Evolutionary conservation across 2,888 invertebrate genomes (phyloP).

Genomic region (Phalera bucephala): DNA sequence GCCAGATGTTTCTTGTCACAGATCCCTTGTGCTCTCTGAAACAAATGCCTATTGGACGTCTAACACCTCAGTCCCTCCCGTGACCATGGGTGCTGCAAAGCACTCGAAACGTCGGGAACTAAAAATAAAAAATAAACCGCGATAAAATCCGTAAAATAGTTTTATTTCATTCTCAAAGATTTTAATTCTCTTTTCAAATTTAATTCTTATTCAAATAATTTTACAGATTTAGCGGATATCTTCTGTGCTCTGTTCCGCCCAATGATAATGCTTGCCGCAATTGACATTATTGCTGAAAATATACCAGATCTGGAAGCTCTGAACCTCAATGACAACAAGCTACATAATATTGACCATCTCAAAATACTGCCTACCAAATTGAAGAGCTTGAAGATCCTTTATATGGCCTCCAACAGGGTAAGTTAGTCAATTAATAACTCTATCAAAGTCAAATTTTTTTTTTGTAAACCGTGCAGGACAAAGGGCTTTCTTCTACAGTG

Average conservation of each 20-base stretch:
- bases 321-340: conserved; percentile 91
- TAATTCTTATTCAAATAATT: too few relatives aligned
- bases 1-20: too few relatives aligned
- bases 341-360: conserved; percentile 87
- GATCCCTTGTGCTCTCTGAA: too few relatives aligned
- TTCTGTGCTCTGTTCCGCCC: conserved; percentile 90
- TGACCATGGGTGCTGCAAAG: too few relatives aligned
- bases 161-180: too few relatives aligned
- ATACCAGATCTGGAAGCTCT: conserved; percentile 92
- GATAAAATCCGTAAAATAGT: too few relatives aligned
- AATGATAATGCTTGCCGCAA: conserved; percentile 86
- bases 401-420: conserved; percentile 92
- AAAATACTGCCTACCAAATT: conserved; percentile 86
- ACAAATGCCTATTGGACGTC: too few relatives aligned
- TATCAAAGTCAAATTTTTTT: not conserved
- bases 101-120: too few relatives aligned
- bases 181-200: too few relatives aligned
- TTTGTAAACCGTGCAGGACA: not conserved
- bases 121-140: too few relatives aligned
- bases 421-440: conserved; percentile 26
- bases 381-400: conserved; percentile 88
- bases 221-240: conserved; percentile 85
- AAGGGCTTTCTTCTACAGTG: too few relatives aligned
- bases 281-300: conserved; percentile 92
- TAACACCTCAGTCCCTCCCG: too few relatives aligned